Evolutionary conservation across 2,113 vertebrate genomes (phyloP), one percentile per base, ranked within the genome.

Genomic region (Saguinus imperator): DNA sequence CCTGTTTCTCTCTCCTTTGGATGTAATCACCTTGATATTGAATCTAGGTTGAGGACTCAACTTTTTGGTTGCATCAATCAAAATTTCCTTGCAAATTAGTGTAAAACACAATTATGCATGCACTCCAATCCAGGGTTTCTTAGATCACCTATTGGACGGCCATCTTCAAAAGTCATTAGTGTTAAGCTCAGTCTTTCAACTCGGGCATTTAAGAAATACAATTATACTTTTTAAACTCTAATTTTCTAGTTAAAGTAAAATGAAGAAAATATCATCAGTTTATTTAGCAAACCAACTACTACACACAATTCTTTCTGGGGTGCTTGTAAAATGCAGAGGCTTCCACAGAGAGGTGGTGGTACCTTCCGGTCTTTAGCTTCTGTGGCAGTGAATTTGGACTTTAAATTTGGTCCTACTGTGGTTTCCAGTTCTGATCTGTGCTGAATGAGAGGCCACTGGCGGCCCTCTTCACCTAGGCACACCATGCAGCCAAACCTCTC

Each of bases 401-500:
- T n/a, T 21, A 9, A 50, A 18, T 57, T 32, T 57, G 85, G 16
- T 12, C 50, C 70, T 43, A 8, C 40, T 17, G 4, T 16, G 8
- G 1, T 17, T 45, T 48, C 18, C 37, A n/a, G 73, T 73, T 57
- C 37, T n/a, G 29, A 58, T 32, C 12, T 27, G 37, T 73, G 10
- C 4, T 13, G 50, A 57, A 20, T 6, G 50, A 12, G n/a, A 57
- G 18, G 8, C 6, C 27, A 72, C 18, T 11, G 1, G 35, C 8
- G 1, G 52, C 3, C 3, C 7, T 23, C 11, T 72, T 40, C 37
- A 8, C 37, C 12, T 32, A 9, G 27, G 12, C 11, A 64, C 0
- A 2, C 17, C 37, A 14, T 21, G 8, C 6, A 17, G 2, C 1
- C 48, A 11, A 17, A 25, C 1, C 12, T 40, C 70, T 43, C 11